phyloP scores from a whole-genome alignment of 2,113 vertebrate genomes.

The Ascaphus truei region DNA sequence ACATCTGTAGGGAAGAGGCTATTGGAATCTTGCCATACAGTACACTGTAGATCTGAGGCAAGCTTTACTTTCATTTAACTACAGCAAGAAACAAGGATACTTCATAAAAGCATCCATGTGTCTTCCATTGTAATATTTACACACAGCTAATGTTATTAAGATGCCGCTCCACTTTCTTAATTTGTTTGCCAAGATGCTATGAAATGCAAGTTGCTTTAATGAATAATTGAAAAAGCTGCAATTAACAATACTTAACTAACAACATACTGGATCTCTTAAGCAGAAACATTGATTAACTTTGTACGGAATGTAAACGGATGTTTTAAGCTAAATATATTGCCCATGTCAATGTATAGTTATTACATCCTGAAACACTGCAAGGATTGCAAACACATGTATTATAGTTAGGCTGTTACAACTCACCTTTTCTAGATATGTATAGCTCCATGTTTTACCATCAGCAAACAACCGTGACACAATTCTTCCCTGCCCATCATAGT shows the following conservation, averaged over 20 bases:
- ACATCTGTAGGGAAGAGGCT: neutral
- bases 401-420: constrained; percentile 1
- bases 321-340: neutral
- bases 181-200: neutral
- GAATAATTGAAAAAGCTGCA: constrained; percentile 47
- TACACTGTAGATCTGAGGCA: too few relatives aligned
- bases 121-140: neutral
- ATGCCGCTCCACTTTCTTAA: neutral
- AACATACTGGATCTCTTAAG: constrained; percentile 35
- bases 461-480: constrained; percentile 89
- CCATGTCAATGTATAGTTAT: neutral
- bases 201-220: neutral
- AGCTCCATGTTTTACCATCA: constrained; percentile 96
- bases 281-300: constrained; percentile 40
- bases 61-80: constrained; percentile 12
- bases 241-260: constrained; percentile 46
- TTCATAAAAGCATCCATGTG: neutral
- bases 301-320: constrained; percentile 24
- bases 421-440: constrained; percentile 96
- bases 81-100: neutral
- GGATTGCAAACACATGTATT: neutral
- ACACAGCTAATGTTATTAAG: neutral
- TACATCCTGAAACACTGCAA: neutral
- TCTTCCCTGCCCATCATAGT: constrained; percentile 88
- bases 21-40: neutral